Evolutionary conservation across 2,888 invertebrate species (phyloP).

Genomic region (Mayetiola destructor): DNA sequence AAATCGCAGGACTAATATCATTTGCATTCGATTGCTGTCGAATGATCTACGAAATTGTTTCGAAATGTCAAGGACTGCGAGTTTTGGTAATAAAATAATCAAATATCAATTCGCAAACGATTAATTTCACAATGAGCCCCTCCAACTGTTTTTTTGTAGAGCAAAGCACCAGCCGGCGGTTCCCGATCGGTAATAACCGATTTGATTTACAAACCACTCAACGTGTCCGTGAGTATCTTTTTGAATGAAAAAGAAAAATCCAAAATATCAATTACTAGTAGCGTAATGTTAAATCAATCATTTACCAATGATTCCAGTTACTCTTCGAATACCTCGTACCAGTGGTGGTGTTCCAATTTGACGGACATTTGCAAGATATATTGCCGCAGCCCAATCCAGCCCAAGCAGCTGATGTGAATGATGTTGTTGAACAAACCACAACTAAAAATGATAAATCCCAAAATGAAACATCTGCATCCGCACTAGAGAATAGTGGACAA

Average conservation of each 20-base stretch:
- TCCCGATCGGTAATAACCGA: slow-evolving; percentile 47
- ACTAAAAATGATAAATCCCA: slow-evolving; percentile 24
- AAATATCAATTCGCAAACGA: slow-evolving; percentile 12
- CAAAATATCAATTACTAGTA: neutral
- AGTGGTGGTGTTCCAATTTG: slow-evolving; percentile 79
- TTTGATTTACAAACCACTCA: slow-evolving; percentile 45
- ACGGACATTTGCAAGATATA: slow-evolving; percentile 25
- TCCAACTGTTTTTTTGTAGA: slow-evolving; percentile 38
- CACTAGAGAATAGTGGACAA: no score
- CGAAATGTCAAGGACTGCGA: slow-evolving; percentile 49
- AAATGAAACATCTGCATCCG: neutral
- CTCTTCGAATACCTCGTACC: slow-evolving; percentile 64
- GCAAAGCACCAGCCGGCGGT: slow-evolving; percentile 65
- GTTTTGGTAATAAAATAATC: slow-evolving; percentile 45
- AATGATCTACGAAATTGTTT: slow-evolving; percentile 35
- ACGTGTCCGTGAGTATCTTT: slow-evolving; percentile 42
- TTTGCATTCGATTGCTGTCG: slow-evolving; percentile 61
- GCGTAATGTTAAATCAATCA: neutral
- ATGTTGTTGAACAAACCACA: slow-evolving; percentile 23
- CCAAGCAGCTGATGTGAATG: slow-evolving; percentile 20
- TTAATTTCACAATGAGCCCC: neutral
- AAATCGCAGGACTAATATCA: slow-evolving; percentile 53
- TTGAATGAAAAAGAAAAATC: no score
- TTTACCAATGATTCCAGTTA: slow-evolving; percentile 27
- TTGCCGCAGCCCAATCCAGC: slow-evolving; percentile 16